These are phyloP conservation scores for Dilophus febrilis DNA, from an alignment of 2,888 invertebrate species.

Conservation along the genomic window DNA sequence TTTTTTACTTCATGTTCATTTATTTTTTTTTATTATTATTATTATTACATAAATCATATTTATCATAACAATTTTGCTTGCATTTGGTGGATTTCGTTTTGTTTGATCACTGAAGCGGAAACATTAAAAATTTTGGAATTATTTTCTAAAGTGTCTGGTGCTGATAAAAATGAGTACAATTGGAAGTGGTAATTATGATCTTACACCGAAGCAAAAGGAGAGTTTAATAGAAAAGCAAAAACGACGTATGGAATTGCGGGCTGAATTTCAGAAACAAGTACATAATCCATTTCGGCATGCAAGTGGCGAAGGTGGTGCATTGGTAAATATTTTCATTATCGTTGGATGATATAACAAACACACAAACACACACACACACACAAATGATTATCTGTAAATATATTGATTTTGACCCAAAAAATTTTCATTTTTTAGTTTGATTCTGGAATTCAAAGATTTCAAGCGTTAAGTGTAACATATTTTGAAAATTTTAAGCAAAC, in stretches of 20 bases:
- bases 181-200: too few species aligned
- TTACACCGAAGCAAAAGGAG: too few species aligned
- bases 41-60: too few species aligned
- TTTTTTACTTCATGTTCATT: too few species aligned
- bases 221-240: conserved; percentile 15
- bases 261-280: conserved; percentile 52
- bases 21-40: too few species aligned
- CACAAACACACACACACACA: conserved; percentile 8
- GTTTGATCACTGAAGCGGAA: too few species aligned
- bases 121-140: too few species aligned
- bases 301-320: conserved; percentile 44
- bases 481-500: conserved; percentile 52
- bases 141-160: too few species aligned
- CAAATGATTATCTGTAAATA: background rate
- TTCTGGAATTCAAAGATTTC: conserved; percentile 53
- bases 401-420: background rate
- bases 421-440: conserved; percentile 50
- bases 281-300: conserved; percentile 56
- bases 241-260: conserved; percentile 29
- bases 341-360: conserved; percentile 8
- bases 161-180: too few species aligned
- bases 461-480: conserved; percentile 48
- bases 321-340: conserved; percentile 38
- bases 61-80: too few species aligned
- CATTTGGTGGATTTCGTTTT: too few species aligned